Evolutionary conservation across 2,888 invertebrate genomes (phyloP).

Genomic region (Plebejus melissa): DNA sequence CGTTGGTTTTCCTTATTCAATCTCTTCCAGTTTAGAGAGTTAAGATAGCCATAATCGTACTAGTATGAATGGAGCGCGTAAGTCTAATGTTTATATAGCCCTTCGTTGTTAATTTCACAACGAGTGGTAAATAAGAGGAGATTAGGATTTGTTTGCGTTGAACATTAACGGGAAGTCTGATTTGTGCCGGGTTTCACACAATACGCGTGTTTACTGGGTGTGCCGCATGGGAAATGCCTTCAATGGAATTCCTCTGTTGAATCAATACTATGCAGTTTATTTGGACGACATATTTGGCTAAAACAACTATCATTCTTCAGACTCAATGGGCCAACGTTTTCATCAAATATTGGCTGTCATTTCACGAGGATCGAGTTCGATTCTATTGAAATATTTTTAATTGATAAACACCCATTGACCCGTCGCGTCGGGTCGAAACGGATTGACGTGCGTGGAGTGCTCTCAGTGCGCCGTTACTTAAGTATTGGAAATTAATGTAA

Average conservation of each 20-base stretch:
- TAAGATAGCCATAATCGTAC: constrained; percentile 10
- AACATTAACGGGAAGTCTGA: constrained; percentile 60
- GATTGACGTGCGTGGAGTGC: constrained; percentile 52
- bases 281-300: not conserved
- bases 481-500: constrained; percentile 67
- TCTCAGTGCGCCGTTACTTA: constrained; percentile 46
- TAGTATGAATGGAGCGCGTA: constrained; percentile 16
- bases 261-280: constrained; percentile 7
- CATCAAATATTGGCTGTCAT: not conserved
- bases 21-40: not conserved
- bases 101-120: constrained; percentile 66
- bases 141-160: constrained; percentile 65
- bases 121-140: constrained; percentile 71
- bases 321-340: not conserved
- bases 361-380: not conserved
- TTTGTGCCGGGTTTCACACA: constrained; percentile 69
- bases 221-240: constrained; percentile 25
- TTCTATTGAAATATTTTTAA: constrained; percentile 32
- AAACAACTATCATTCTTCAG: not conserved
- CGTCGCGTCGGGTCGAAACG: constrained; percentile 46
- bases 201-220: constrained; percentile 50
- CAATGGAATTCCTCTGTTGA: constrained; percentile 13
- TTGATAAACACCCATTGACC: constrained; percentile 32
- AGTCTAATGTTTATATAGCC: constrained; percentile 52
- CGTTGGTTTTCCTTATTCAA: not conserved